Base-by-base conservation (phyloP, 2,113 vertebrate species). In the Gobius niger region DNA sequence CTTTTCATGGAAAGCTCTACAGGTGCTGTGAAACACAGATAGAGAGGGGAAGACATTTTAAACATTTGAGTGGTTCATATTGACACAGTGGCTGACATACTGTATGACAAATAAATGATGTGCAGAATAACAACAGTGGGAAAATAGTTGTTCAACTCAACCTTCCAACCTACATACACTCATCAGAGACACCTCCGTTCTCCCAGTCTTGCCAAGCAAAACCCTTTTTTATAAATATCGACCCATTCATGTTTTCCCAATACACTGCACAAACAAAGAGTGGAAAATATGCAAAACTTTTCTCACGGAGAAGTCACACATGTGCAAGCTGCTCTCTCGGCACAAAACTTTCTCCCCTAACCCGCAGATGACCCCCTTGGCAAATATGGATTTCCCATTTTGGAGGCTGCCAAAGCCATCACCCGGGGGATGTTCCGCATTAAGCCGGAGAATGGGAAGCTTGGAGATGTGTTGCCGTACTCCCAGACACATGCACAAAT, bases 341-440 rank as follows among this genome's bases (percentile, higher is more conserved):
- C 75, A 73, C 73, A 78, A 88, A 90, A 91, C 88, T 89, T 89
- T 90, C 90, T 81, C 75, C 73, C 75, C 78, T 92, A 90, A 93
- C 91, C 90, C 87, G 75, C 77, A 70, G 72, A 88, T 92, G 92
- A 92, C 92, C 92, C 89, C 78, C 84, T 89, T 80, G 65, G 89
- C 89, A 88, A 92, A 90, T 90, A 91, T 91, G 90, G 91, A 91
- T 92, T 92, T 91, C 90, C 86, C 86, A 91, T 92, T 91, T 89
- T 86, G 88, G 89, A 90, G 89, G 89, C 92, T 92, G 92, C 90
- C 91, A 93, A 90, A 92, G 84, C 90, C 90, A 91, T 92, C 91
- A 91, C 92, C 91, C 90, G 40, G 90, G 91, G 92, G 91, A 93
- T 93, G 91, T 92, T 93, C 91, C 90, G 86, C 92, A 93, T 93